phyloP scores from a whole-genome alignment of 1,140 invertebrate genomes.

The Trinorchestia longiramus region DNA sequence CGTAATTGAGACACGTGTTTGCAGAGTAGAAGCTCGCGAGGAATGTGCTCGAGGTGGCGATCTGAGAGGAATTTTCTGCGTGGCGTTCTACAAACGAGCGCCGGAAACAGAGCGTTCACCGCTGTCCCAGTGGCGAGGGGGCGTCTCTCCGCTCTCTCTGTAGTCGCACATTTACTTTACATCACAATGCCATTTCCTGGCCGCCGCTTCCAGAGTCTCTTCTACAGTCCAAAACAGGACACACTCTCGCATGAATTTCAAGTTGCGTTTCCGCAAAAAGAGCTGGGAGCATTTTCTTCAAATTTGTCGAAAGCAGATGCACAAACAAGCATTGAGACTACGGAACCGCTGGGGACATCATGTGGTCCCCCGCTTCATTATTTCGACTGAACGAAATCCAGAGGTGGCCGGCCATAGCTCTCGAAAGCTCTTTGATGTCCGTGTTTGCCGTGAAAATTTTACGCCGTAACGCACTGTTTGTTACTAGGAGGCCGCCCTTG shows the following conservation, averaged over 20 bases:
- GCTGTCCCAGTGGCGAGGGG: not conserved
- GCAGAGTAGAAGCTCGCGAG: not conserved
- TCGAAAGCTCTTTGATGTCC: slow-evolving; percentile 31
- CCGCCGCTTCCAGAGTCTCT: not conserved
- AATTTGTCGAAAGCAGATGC: slow-evolving; percentile 54
- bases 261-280: slow-evolving; percentile 24
- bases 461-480: not conserved
- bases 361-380: not conserved
- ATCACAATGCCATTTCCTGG: slow-evolving; percentile 53
- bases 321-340: slow-evolving; percentile 48
- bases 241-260: slow-evolving; percentile 48
- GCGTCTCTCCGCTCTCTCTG: not conserved
- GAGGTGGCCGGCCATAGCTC: slow-evolving; percentile 20
- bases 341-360: not conserved
- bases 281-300: slow-evolving; percentile 45
- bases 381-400: slow-evolving; percentile 16
- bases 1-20: slow-evolving; percentile 29
- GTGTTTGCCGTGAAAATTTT: not conserved
- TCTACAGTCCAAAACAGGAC: slow-evolving; percentile 35
- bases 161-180: slow-evolving; percentile 47
- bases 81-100: slow-evolving; percentile 15
- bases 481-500: not conserved
- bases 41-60: not conserved
- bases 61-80: not conserved
- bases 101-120: not conserved